Conservation (phyloP, 2,797 vertebrate genomes). For the Poecile montanus region DNA sequence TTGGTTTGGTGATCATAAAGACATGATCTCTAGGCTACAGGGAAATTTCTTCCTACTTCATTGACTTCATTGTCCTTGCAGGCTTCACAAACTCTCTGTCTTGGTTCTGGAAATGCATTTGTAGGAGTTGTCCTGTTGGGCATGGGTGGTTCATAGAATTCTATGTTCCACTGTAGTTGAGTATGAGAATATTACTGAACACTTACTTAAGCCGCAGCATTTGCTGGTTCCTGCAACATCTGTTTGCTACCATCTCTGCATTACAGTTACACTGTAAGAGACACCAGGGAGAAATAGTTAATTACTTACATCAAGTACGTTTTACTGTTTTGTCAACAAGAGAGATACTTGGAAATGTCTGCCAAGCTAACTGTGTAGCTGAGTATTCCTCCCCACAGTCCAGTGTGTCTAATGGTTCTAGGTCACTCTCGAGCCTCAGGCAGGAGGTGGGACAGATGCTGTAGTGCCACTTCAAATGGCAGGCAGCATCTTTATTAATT, state of each 20-base stretch:
- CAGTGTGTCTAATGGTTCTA: not conserved
- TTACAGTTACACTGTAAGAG: constrained; percentile 36
- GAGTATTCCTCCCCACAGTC: not conserved
- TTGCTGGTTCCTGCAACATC: not conserved
- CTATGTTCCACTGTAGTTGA: not conserved
- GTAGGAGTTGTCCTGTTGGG: not conserved
- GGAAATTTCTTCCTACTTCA: not conserved
- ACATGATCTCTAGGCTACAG: not conserved
- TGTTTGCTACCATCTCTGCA: constrained; percentile 4
- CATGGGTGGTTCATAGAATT: not conserved
- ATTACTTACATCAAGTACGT: constrained; percentile 48
- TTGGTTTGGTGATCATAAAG: not conserved
- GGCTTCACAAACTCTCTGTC: not conserved
- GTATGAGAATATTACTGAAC: constrained; percentile 13
- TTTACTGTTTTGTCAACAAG: constrained; percentile 56
- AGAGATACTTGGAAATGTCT: constrained; percentile 38
- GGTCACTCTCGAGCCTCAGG: not conserved
- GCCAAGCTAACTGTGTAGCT: constrained; percentile 27
- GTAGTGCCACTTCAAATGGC: not conserved
- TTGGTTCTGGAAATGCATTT: not conserved
- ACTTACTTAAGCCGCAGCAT: not conserved
- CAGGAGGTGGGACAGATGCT: constrained; percentile 13
- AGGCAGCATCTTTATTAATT: constrained; percentile 10
- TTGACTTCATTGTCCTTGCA: not conserved
- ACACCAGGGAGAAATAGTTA: constrained; percentile 43